Percentiles rank a stretch among this genome's conserved stretches.
phyloP scores from a whole-genome alignment of 2,113 vertebrate genomes.

The Melanerpes formicivorus region DNA sequence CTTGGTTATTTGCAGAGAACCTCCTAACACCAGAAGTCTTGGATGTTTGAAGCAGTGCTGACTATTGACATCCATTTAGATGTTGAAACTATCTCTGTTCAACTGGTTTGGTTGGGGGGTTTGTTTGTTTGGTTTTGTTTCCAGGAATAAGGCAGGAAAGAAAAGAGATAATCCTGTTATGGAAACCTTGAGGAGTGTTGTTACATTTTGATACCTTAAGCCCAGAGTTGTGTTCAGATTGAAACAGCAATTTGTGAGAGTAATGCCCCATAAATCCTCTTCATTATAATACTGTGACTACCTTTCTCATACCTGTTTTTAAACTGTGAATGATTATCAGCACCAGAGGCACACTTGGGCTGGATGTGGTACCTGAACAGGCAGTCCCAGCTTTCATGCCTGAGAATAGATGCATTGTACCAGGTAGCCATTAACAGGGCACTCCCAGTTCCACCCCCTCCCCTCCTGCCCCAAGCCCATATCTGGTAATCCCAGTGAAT shows the following conservation, averaged over 20 bases:
- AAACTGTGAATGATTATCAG: background rate
- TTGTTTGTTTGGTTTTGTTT: background rate
- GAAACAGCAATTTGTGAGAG: background rate
- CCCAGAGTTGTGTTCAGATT: background rate
- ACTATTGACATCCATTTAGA: background rate
- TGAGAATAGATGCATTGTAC: background rate
- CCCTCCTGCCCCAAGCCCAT: background rate
- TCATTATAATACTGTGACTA: background rate
- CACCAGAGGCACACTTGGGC: background rate
- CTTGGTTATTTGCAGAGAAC: conserved; percentile 34
- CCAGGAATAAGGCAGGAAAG: background rate
- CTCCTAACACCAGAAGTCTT: background rate
- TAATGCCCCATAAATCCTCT: background rate
- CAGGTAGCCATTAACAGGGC: background rate
- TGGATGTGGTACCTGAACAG: background rate
- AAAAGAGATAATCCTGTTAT: background rate
- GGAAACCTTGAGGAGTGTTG: background rate
- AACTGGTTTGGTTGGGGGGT: background rate
- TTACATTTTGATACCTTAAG: background rate
- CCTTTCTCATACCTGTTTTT: background rate
- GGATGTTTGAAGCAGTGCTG: background rate
- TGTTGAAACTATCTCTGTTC: background rate
- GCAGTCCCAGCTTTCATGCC: background rate
- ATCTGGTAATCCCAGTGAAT: background rate
- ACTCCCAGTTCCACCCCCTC: background rate